Evolutionary conservation across 2,113 vertebrate genomes (phyloP).

Genomic region (Dasyurus viverrinus): DNA sequence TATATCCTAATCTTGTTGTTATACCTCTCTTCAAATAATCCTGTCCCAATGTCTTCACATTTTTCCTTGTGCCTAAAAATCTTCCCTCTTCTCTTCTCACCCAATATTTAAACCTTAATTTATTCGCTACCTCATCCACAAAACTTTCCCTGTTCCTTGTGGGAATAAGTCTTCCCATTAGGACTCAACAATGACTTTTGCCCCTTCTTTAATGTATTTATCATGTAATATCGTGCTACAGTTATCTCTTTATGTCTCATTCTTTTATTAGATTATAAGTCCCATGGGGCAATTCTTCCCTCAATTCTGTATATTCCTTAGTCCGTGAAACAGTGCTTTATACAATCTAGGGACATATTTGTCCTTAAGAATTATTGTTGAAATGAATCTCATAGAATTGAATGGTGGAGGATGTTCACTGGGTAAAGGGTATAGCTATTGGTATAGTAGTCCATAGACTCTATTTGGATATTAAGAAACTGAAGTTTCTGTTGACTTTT

Average conservation of each 20-base stretch:
- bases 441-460: conserved; percentile 1
- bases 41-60: not conserved
- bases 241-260: not conserved
- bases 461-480: conserved; percentile 65
- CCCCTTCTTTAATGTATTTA: not conserved
- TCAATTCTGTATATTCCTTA: not conserved
- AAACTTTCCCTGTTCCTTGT: not conserved
- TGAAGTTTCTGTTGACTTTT: conserved; percentile 64
- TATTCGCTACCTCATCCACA: not conserved
- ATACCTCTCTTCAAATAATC: not conserved
- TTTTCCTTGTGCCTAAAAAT: not conserved
- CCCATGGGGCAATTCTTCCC: not conserved
- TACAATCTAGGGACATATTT: not conserved
- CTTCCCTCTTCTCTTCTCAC: not conserved
- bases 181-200: not conserved
- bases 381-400: conserved; percentile 54
- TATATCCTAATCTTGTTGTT: not conserved
- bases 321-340: not conserved
- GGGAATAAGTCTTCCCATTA: not conserved
- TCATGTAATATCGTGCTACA: not conserved
- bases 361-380: not conserved
- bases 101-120: not conserved
- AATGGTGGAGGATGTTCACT: not conserved
- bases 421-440: conserved; percentile 44
- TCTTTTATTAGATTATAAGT: not conserved